Percentiles rank a stretch among this genome's conserved stretches.
These are phyloP conservation scores for Dromaius novaehollandiae DNA, from an alignment of 2,113 vertebrate genomes.

Conservation along the genomic window DNA sequence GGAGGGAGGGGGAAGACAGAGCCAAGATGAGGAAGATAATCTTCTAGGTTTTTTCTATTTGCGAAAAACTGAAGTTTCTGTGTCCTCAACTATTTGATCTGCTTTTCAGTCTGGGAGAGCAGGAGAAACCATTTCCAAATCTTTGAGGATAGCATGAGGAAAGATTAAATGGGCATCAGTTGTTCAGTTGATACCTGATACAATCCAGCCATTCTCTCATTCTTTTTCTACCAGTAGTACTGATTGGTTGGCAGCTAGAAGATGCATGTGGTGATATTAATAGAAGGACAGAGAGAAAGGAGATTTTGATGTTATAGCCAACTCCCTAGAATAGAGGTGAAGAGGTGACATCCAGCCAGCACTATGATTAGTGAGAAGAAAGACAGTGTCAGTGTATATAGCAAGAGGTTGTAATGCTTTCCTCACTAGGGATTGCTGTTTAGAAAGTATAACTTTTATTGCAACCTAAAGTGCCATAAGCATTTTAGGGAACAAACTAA, in stretches of 20 bases:
- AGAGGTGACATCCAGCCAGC: neutral
- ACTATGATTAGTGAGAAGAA: neutral
- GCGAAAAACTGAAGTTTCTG: neutral
- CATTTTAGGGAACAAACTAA: neutral
- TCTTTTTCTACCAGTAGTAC: neutral
- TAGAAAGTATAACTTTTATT: neutral
- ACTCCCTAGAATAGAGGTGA: neutral
- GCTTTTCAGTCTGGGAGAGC: neutral
- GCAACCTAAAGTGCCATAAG: neutral
- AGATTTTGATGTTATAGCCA: neutral
- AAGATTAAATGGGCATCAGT: neutral
- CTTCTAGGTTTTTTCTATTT: neutral
- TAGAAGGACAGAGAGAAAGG: neutral
- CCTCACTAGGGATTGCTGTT: neutral
- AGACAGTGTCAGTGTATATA: neutral
- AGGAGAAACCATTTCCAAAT: neutral
- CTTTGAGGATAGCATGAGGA: neutral
- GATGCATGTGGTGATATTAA: neutral
- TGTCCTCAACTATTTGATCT: neutral
- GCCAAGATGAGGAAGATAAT: neutral
- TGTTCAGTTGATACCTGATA: neutral
- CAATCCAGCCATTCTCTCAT: neutral
- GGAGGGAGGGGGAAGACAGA: neutral
- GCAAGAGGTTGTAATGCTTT: neutral
- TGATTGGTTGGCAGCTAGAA: neutral